These are phyloP conservation scores for Scaptomyza graminum DNA, from an alignment of 1,140 invertebrate genomes.

Conservation along the genomic window DNA sequence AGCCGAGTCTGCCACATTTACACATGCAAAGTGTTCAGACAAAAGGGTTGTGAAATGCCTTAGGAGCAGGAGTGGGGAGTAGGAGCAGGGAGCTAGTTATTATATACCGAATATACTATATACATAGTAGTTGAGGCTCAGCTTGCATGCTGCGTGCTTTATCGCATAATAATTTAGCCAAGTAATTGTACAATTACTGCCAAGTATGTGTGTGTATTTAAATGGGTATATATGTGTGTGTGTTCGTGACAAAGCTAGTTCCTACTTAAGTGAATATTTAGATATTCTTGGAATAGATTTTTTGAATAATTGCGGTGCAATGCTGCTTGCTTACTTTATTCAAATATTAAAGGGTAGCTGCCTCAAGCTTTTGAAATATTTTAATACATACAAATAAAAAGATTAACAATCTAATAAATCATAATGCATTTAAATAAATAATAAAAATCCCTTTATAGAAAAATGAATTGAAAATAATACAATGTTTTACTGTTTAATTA, in stretches of 20 bases:
- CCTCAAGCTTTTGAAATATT: no score
- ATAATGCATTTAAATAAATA: no score
- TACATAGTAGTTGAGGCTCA: constrained; percentile 40
- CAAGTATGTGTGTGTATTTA: neutral
- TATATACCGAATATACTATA: constrained; percentile 21
- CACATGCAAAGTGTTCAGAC: constrained; percentile 56
- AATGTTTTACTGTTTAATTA: no score
- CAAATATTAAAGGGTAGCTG: no score
- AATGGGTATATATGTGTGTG: neutral
- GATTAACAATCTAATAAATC: no score
- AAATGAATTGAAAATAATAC: no score
- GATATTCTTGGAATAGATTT: constrained; percentile 63
- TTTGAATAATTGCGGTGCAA: constrained; percentile 15
- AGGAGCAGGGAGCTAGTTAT: constrained; percentile 3
- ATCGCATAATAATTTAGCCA: constrained; percentile 77
- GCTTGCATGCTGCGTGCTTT: constrained; percentile 70
- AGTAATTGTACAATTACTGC: constrained; percentile 76
- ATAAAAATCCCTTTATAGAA: no score
- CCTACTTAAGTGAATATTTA: constrained; percentile 29
- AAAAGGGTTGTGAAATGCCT: constrained; percentile 42
- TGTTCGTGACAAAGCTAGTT: constrained; percentile 32
- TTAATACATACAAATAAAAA: no score
- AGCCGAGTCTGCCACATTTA: constrained; percentile 36
- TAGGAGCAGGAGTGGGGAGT: neutral
- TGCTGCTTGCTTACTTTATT: neutral